phyloP scores from a whole-genome alignment of 2,797 vertebrate species.

The Cyprinella venusta region DNA sequence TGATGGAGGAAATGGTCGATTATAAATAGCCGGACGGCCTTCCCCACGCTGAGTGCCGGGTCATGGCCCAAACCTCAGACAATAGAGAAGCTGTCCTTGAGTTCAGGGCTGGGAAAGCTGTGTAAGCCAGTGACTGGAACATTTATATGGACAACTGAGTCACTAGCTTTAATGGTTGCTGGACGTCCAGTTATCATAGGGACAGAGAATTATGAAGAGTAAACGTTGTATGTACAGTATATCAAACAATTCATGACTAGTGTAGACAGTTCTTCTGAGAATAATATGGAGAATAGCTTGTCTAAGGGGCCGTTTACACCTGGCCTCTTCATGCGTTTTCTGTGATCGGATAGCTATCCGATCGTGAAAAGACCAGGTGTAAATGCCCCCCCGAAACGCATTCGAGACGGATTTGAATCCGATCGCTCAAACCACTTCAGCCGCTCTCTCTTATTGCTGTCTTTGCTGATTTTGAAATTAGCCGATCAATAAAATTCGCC shows the following conservation, averaged over 20 bases:
- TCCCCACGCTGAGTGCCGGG: constrained; percentile 66
- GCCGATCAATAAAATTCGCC: too few relatives aligned
- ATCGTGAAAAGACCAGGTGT: too few relatives aligned
- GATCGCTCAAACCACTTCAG: too few relatives aligned
- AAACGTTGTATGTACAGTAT: not conserved
- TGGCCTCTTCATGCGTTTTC: too few relatives aligned
- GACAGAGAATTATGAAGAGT: not conserved
- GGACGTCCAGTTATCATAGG: not conserved
- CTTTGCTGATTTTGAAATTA: too few relatives aligned
- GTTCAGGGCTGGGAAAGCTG: constrained; percentile 63
- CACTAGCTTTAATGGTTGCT: constrained; percentile 19
- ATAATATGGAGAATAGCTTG: too few relatives aligned
- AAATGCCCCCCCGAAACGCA: too few relatives aligned
- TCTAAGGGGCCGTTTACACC: too few relatives aligned
- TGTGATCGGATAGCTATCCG: too few relatives aligned
- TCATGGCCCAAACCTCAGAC: constrained; percentile 73
- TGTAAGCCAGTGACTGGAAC: not conserved
- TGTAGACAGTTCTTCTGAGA: not conserved
- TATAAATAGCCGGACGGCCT: constrained; percentile 80
- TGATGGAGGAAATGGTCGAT: constrained; percentile 73
- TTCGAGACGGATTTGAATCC: too few relatives aligned
- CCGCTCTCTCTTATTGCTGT: too few relatives aligned
- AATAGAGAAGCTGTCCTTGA: constrained; percentile 72
- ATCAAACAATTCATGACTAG: not conserved
- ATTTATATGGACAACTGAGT: not conserved